Conservation (phyloP, 1,140 invertebrate genomes). For the Drosophila equinoxialis region DNA sequence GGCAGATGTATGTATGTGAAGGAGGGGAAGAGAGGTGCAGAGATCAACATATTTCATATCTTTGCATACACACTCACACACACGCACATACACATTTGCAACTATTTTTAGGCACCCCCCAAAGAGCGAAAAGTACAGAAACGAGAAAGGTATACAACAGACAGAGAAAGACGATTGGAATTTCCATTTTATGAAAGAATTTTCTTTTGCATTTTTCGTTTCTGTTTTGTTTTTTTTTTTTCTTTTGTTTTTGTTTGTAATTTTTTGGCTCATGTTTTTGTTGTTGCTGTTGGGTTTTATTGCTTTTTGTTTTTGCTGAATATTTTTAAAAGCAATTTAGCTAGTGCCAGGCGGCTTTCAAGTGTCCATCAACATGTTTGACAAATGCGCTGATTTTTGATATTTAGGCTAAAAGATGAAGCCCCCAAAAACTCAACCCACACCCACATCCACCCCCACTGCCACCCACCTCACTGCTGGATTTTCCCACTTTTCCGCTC, state of each 20-base stretch:
- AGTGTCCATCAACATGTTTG: conserved; percentile 77
- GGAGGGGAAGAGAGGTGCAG: neutral
- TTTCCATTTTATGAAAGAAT: conserved; percentile 37
- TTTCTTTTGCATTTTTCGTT: conserved; percentile 10
- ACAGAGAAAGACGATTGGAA: conserved; percentile 39
- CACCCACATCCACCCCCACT: neutral
- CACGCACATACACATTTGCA: conserved; percentile 3
- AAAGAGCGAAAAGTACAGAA: conserved; percentile 11
- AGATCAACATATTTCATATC: conserved; percentile 53
- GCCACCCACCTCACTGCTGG: too few relatives aligned
- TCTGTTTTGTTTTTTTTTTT: neutral
- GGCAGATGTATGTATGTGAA: neutral
- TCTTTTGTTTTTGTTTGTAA: neutral
- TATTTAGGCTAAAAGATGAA: conserved; percentile 2
- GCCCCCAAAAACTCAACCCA: neutral
- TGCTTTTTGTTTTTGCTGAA: conserved; percentile 7
- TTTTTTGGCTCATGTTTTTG: neutral
- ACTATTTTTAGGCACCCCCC: conserved; percentile 58
- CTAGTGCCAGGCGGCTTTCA: conserved; percentile 57
- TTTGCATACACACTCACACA: conserved; percentile 23
- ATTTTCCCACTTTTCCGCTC: neutral
- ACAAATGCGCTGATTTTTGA: conserved; percentile 76
- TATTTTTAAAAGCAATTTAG: conserved; percentile 72
- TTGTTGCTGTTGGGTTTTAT: neutral
- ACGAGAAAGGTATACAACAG: conserved; percentile 10